Evolutionary conservation across 2,797 vertebrate genomes (phyloP), one percentile per base, ranked within the genome.

Genomic region (Sitta carolinensis): DNA sequence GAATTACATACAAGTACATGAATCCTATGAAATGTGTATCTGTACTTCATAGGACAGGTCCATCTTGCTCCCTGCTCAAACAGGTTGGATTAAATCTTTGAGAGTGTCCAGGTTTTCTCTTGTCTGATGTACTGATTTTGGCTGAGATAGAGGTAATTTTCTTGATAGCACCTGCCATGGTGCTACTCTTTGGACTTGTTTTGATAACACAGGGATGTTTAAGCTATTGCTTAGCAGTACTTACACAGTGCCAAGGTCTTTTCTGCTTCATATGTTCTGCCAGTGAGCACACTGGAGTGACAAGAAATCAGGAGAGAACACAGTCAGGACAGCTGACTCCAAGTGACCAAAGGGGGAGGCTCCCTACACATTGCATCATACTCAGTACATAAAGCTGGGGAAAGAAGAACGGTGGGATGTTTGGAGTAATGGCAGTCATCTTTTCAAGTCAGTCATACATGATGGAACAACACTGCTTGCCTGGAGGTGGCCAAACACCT

Each of bases 301-400:
- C 16, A 61, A 67, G 36, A 36, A 82, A 23, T 4, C 42, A 52
- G 27, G 22, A 79, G 8, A 23, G 21, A 15, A 30, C 18, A 64
- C 3, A 50, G 17, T 32, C 27, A 32, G 25, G 25, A 72, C 13
- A 68, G n/a, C 13, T 87, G 59, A 26, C 22, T 42, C 16, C 45
- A 59, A 1, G 5, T 23, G 11, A 48, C 9, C 2, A 50, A 63
- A 75, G 13, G 0, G 9, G 9, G 4, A 42, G 32, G 32, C 10
- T 26, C 23, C 13, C 8, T 45, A 16, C 6, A 3, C 32, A 7
- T 10, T 22, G 26, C 14, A 38, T 32, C 9, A 7, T 26, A 38
- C 11, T 73, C 15, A 61, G 38, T 22, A 58, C 34, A 19, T 25
- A 43, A 80, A 83, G 4, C 6, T 54, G 13, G 1, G 7, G 7